Conservation (phyloP, 2,888 invertebrate genomes). For the Pyralis farinalis region DNA sequence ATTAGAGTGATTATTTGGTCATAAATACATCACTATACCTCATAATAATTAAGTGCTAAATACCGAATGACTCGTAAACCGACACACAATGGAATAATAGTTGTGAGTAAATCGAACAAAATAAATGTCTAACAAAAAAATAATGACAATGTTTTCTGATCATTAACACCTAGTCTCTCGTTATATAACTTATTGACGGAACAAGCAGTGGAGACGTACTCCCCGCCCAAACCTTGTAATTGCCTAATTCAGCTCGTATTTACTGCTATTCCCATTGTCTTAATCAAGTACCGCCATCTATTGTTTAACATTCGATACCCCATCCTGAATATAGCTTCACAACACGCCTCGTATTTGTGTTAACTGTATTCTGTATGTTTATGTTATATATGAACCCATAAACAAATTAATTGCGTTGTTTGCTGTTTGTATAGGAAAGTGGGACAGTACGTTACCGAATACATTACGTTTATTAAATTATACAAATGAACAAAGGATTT, state of each 20-base stretch:
- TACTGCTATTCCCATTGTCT: constrained; percentile 31
- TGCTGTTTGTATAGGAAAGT: background rate
- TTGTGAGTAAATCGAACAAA: too few species aligned
- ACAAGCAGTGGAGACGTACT: constrained; percentile 24
- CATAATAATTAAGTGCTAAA: too few species aligned
- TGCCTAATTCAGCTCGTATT: constrained; percentile 33
- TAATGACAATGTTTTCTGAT: constrained; percentile 1
- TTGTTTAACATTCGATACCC: constrained; percentile 6
- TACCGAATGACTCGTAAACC: too few species aligned
- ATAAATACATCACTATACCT: too few species aligned
- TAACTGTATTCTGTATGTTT: background rate
- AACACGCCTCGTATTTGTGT: background rate
- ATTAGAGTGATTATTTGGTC: too few species aligned
- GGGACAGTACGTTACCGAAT: background rate
- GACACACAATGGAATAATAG: too few species aligned
- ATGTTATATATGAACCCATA: background rate
- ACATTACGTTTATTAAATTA: background rate
- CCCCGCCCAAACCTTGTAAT: constrained; percentile 32
- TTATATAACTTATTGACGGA: constrained; percentile 20
- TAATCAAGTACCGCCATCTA: constrained; percentile 22
- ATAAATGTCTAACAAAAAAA: background rate
- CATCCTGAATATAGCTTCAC: background rate
- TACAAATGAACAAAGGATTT: background rate
- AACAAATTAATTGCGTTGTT: background rate
- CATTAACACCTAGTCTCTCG: constrained; percentile 15